phyloP scores from a whole-genome alignment of 1,140 invertebrate species.

The Cotesia glomerata region DNA sequence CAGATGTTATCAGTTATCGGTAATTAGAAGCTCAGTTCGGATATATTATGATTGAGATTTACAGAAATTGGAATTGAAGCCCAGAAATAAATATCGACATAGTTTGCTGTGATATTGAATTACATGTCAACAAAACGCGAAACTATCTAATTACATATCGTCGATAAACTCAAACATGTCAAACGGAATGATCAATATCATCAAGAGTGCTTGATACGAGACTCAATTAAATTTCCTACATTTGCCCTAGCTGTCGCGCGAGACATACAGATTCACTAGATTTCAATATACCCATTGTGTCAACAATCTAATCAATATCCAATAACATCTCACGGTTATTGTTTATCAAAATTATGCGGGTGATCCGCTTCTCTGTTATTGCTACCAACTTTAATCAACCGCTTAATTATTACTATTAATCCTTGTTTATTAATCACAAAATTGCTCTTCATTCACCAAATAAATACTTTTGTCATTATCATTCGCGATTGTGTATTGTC shows the following conservation, averaged over 20 bases:
- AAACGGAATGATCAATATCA: neutral
- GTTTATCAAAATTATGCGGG: neutral
- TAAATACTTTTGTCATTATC: no score
- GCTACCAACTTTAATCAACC: no score
- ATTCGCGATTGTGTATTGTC: no score
- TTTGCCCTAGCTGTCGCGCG: neutral
- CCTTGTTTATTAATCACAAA: no score
- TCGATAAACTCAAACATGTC: neutral
- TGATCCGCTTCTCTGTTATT: neutral
- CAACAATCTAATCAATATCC: slow-evolving; percentile 9
- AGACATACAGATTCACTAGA: neutral
- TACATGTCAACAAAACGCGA: neutral
- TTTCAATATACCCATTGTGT: slow-evolving; percentile 1
- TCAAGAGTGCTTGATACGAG: neutral
- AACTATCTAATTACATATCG: neutral
- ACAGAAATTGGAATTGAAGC: no score
- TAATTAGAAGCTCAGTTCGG: no score
- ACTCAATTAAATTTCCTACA: slow-evolving; percentile 4
- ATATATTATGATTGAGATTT: no score
- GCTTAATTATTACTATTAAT: no score
- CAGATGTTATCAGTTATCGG: no score
- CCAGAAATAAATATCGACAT: no score
- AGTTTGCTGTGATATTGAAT: no score
- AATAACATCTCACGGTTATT: slow-evolving; percentile 3
- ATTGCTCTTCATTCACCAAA: no score